Evolutionary conservation across 2,888 invertebrate genomes (phyloP), one percentile per base, ranked within the genome.

Genomic region (Meliscaeva auricollis): DNA sequence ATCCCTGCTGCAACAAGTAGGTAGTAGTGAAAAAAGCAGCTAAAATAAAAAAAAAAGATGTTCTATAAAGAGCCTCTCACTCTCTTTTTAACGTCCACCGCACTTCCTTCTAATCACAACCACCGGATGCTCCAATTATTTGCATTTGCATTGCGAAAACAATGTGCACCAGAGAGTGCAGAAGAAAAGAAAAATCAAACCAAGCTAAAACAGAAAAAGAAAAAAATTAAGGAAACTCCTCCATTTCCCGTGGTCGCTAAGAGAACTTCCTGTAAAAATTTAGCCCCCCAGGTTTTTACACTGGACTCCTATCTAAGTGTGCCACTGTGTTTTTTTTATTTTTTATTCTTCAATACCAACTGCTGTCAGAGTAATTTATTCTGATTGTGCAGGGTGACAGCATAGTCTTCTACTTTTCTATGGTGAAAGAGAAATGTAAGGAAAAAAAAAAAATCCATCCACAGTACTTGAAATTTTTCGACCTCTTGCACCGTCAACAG

Each of bases 171-270:
- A 1, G 44, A 30, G 62, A 46, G 64, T 46, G 41, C 41, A 54
- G 11, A 56, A 69, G 54, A 38, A 69, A 69, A 30, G 52, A 69
- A 38, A 38, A 69, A 54, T 69, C 48, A 64, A 64, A 48, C 48
- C 48, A 32, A 58, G 32, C 56, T 17, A 17, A 38, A 13, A 9
- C 4, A 56, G 17, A 1, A 69, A 50, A 32, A 26, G 9, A 30
- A 44, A 11, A n/a, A 44, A 32, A 62, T 46, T 50, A 35, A 74
- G 84, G 58, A 56, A 85, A 87, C 88, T 88, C 89, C 88, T 89
- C 88, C 90, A 89, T 88, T 89, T 89, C 88, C 89, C 88, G 89
- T 88, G 64, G 46, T 89, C 89, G 87, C 85, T 87, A 81, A 87
- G 9, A 87, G 87, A 77, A 76, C 69, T 68, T 69, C 58, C 50